Percentiles rank a stretch among this genome's conserved stretches.
These are phyloP conservation scores for Siniperca chuatsi DNA, from an alignment of 2,113 vertebrate genomes.

Conservation along the genomic window DNA sequence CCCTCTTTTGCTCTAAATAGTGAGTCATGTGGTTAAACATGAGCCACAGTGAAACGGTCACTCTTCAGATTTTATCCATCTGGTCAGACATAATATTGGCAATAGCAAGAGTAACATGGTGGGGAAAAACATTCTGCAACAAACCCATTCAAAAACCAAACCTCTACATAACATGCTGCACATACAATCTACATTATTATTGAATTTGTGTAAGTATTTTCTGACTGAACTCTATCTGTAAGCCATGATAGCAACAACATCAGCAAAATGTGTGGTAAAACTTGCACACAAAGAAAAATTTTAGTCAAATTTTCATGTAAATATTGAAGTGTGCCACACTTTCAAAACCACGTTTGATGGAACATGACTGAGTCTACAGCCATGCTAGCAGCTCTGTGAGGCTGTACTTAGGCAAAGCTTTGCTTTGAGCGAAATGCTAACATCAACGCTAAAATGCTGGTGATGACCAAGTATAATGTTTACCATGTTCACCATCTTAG, in stretches of 20 bases:
- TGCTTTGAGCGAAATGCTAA: not conserved
- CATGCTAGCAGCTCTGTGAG: too few species aligned
- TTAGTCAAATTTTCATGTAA: not conserved
- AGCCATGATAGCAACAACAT: not conserved
- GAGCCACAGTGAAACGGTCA: not conserved
- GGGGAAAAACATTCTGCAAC: not conserved
- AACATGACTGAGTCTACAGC: not conserved
- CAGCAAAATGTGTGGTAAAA: not conserved
- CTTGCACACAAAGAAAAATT: not conserved
- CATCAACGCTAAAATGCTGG: not conserved
- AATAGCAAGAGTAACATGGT: not conserved
- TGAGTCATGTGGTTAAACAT: constrained; percentile 41
- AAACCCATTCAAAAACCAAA: not conserved
- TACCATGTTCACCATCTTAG: not conserved
- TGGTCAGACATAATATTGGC: constrained; percentile 44
- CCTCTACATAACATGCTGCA: not conserved
- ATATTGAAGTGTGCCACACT: not conserved
- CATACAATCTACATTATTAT: not conserved
- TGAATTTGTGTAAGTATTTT: not conserved
- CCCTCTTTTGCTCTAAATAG: constrained; percentile 20
- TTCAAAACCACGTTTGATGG: not conserved
- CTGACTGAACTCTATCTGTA: not conserved
- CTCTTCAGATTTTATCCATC: constrained; percentile 45
- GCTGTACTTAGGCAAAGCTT: too few species aligned
- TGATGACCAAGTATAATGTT: too few species aligned